Base-by-base conservation (phyloP, 1,140 invertebrate genomes). In the Mylabris phalerata region DNA sequence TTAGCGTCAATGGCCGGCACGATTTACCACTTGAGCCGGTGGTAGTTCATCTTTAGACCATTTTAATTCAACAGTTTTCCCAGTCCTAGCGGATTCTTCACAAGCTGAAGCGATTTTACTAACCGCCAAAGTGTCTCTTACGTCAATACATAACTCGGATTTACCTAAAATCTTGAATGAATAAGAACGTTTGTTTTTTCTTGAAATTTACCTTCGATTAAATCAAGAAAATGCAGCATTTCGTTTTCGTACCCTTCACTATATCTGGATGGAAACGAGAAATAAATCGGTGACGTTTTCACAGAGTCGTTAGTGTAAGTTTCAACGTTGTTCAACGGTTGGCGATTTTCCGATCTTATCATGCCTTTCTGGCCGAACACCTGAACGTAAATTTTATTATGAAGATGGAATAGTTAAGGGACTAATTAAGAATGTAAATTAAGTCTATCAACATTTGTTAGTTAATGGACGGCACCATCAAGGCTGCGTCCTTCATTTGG, bases 201-300 rank as follows among this genome's bases (percentile, higher is more conserved):
- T 13, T 1, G 24, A 55, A 3, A n/a, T 54, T 43, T 55, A 82
- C 82, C 78, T 75, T 80, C 70, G 2, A 84, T 67, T 46, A 85
- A 72, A 67, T 86, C 79, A 3, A 87, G 61, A 60, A 88, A 88
- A 61, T 87, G 83, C 13, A 86, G 79, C 61, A 87, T 73, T 65
- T 87, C 85, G 2, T 66, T 66, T 26, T 68, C 60, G 65, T 88
- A 88, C 1, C 80, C 81, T 27, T 78, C 70, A 54, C 71, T 71
- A 66, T 81, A 87, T 27, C 85, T 76, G 9, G 82, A 84, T 0
- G 82, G 71, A 65, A 86, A 88, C 0, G 79, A 84, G 60, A 79
- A 84, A 72, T 73, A 83, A 51, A 85, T 85, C 0, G 83, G 83
- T 4, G 75, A 70, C 2, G 59, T 62, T n/a, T 72, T 57, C 2